phyloP scores from a whole-genome alignment of 2,797 vertebrate genomes.

The Epinephelus malabaricus region DNA sequence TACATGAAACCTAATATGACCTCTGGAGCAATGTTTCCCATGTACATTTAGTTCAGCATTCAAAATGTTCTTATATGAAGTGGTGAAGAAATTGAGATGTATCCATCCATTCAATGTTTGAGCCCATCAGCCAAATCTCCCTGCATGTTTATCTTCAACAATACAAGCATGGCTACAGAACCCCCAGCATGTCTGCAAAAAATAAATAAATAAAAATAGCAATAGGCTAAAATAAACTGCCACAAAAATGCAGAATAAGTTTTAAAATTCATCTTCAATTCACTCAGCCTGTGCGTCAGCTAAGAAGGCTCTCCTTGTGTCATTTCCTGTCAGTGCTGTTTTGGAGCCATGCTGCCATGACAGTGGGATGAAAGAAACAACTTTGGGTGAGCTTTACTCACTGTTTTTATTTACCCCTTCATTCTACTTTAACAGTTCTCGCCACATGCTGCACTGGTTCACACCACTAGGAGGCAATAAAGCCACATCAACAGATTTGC shows the following conservation, averaged over 20 bases:
- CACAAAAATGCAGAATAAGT: neutral
- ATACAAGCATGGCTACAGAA: neutral
- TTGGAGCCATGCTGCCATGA: neutral
- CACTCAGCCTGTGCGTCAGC: neutral
- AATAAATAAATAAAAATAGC: neutral
- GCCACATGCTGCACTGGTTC: constrained; percentile 14
- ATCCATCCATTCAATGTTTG: neutral
- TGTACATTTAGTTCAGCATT: neutral
- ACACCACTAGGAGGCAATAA: constrained; percentile 73
- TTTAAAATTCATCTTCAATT: neutral
- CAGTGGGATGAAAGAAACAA: neutral
- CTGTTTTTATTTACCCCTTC: neutral
- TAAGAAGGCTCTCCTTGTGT: neutral
- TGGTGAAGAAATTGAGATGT: neutral
- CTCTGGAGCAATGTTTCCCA: neutral
- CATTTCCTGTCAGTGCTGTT: neutral
- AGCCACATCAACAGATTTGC: constrained; percentile 30
- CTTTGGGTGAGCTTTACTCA: neutral
- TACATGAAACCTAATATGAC: neutral
- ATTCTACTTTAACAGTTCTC: neutral
- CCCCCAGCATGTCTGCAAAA: neutral
- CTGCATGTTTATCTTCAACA: neutral
- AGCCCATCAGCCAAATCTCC: neutral
- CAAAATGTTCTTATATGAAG: neutral
- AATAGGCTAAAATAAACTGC: neutral